These are phyloP conservation scores for Amiota communis DNA, from an alignment of 2,888 invertebrate species.

Conservation along the genomic window DNA sequence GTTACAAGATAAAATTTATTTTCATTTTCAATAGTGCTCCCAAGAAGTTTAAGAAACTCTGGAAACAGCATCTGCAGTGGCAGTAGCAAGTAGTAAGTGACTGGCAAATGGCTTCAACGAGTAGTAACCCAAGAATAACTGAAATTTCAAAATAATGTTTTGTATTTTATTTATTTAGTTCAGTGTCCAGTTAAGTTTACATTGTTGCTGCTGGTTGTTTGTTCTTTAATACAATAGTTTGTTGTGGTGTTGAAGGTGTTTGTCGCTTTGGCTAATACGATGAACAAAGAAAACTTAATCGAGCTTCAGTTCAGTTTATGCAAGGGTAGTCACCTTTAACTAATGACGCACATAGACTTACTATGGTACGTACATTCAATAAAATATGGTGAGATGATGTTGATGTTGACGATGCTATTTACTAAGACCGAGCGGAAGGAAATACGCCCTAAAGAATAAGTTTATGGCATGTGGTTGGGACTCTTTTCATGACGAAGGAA, in stretches of 20 bases:
- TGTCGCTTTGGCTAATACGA: background rate
- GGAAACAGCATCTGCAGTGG: background rate
- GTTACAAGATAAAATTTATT: no score
- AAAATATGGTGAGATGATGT: background rate
- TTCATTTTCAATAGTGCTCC: no score
- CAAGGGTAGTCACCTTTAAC: background rate
- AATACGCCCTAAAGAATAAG: no score
- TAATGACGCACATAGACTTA: slow-evolving; percentile 3
- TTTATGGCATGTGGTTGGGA: no score
- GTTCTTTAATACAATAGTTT: background rate
- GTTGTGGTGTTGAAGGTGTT: background rate
- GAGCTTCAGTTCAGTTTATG: background rate
- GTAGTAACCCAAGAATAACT: background rate
- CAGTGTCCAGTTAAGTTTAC: background rate
- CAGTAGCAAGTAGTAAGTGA: slow-evolving; percentile 36
- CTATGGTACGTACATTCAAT: background rate
- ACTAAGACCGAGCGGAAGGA: no score
- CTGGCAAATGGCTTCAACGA: background rate
- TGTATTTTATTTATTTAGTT: background rate
- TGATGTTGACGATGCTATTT: background rate
- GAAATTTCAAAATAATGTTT: background rate
- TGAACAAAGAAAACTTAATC: slow-evolving; percentile 5
- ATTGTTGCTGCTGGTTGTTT: background rate
- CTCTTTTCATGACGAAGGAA: slow-evolving; percentile 40
- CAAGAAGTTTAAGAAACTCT: no score